Evolutionary conservation across 2,113 vertebrate genomes (phyloP).

Genomic region (Nymphicus hollandicus): DNA sequence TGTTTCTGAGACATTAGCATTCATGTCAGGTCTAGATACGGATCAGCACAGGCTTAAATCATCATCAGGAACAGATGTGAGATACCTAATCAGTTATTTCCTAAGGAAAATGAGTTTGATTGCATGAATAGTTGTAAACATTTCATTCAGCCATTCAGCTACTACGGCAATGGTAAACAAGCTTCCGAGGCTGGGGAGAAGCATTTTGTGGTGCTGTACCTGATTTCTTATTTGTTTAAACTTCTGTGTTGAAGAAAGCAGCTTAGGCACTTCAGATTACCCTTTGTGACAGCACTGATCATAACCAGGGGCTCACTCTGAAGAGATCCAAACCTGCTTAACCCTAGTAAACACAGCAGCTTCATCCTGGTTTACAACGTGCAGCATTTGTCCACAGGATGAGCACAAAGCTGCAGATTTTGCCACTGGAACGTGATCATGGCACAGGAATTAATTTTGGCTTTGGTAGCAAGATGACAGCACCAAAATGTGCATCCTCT

Average conservation of each 20-base stretch:
- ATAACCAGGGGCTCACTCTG: neutral
- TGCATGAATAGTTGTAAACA: constrained; percentile 63
- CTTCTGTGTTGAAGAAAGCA: neutral
- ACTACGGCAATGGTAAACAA: constrained; percentile 32
- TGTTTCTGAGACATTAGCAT: constrained; percentile 31
- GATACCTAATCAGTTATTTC: constrained; percentile 65
- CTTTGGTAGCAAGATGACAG: neutral
- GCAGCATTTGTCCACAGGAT: neutral
- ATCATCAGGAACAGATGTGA: constrained; percentile 53
- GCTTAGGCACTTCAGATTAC: neutral
- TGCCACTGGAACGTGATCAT: neutral
- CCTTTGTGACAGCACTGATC: neutral
- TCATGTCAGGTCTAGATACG: constrained; percentile 27
- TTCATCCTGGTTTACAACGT: neutral
- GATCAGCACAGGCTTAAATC: constrained; percentile 51
- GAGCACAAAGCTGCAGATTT: neutral
- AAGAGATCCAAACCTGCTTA: neutral
- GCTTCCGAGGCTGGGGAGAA: neutral
- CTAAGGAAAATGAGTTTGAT: constrained; percentile 60
- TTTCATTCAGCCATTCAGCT: constrained; percentile 48
- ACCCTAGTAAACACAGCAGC: neutral
- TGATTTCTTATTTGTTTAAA: constrained; percentile 46
- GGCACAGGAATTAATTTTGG: neutral
- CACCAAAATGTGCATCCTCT: neutral
- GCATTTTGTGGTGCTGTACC: neutral